Percentiles rank a stretch among this genome's conserved stretches.
phyloP scores from a whole-genome alignment of 2,113 vertebrate genomes.

The Trogon surrucura region DNA sequence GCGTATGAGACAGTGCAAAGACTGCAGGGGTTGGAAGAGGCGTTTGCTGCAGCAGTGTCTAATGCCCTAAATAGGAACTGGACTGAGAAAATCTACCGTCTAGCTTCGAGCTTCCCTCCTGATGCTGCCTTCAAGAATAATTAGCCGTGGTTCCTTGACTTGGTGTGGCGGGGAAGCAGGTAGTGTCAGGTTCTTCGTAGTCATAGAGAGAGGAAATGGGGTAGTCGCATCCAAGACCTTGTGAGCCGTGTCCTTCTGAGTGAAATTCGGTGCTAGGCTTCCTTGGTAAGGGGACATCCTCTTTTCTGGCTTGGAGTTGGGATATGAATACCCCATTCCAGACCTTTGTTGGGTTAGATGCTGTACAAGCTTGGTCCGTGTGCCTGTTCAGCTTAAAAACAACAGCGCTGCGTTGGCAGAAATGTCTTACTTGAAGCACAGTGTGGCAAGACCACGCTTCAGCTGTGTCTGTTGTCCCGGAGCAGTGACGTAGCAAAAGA shows the following conservation, averaged over 20 bases:
- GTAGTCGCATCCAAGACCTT: neutral
- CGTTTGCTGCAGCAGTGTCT: neutral
- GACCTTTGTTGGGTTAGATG: neutral
- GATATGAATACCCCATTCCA: neutral
- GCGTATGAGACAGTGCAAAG: neutral
- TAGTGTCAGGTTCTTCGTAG: neutral
- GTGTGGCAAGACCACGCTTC: rapidly evolving
- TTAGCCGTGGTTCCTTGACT: neutral
- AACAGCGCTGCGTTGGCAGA: neutral
- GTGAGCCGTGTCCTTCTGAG: neutral
- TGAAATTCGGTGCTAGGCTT: neutral
- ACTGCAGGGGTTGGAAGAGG: neutral
- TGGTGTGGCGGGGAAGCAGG: neutral
- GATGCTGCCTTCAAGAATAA: neutral
- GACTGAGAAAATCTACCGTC: neutral
- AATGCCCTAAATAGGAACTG: neutral
- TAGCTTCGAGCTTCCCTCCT: neutral
- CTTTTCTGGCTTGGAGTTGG: neutral
- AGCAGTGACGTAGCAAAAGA: neutral
- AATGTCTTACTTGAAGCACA: rapidly evolving
- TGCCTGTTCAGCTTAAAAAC: neutral
- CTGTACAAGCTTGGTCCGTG: neutral
- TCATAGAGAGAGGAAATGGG: neutral
- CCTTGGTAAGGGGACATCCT: rapidly evolving
- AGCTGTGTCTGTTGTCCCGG: rapidly evolving